A percentile compares a stretch with the other conserved stretches of the same genome.
Conservation (phyloP, 1,140 invertebrate genomes). For the Brachionus manjavacas region DNA sequence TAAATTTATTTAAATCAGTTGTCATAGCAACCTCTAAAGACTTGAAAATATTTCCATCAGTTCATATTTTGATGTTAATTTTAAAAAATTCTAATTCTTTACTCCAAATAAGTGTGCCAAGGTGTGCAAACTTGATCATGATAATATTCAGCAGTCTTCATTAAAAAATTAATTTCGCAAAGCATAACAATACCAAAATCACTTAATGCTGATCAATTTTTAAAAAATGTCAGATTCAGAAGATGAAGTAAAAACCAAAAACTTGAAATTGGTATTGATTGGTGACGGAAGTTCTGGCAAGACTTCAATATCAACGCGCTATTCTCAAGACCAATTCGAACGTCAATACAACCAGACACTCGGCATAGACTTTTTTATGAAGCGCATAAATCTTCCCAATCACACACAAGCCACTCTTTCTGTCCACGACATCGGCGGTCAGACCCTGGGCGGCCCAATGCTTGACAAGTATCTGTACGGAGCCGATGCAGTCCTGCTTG, state of each 20-base stretch:
- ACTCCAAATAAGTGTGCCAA: not conserved
- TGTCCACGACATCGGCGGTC: slow-evolving; percentile 77
- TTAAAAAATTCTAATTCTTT: not conserved
- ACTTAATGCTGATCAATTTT: not conserved
- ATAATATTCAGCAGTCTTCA: not conserved
- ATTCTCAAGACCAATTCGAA: slow-evolving; percentile 69
- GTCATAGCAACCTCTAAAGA: not conserved
- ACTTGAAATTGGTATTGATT: slow-evolving; percentile 72
- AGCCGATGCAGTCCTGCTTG: slow-evolving; percentile 72
- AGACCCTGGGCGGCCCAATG: slow-evolving; percentile 69
- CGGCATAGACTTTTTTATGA: slow-evolving; percentile 75
- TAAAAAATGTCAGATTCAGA: slow-evolving; percentile 59
- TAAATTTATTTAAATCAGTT: not conserved
- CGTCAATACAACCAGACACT: slow-evolving; percentile 69
- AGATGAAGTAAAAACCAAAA: slow-evolving; percentile 61
- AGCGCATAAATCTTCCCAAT: slow-evolving; percentile 66
- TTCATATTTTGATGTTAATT: not conserved
- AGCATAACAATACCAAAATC: not conserved
- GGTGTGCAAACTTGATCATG: not conserved
- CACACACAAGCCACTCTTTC: slow-evolving; percentile 65
- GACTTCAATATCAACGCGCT: slow-evolving; percentile 68
- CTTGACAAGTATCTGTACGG: slow-evolving; percentile 76
- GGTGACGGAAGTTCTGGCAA: slow-evolving; percentile 75
- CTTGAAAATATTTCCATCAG: not conserved
- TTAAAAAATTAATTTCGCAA: not conserved